Conservation (phyloP, 2,888 invertebrate genomes). For the Autographa gamma region DNA sequence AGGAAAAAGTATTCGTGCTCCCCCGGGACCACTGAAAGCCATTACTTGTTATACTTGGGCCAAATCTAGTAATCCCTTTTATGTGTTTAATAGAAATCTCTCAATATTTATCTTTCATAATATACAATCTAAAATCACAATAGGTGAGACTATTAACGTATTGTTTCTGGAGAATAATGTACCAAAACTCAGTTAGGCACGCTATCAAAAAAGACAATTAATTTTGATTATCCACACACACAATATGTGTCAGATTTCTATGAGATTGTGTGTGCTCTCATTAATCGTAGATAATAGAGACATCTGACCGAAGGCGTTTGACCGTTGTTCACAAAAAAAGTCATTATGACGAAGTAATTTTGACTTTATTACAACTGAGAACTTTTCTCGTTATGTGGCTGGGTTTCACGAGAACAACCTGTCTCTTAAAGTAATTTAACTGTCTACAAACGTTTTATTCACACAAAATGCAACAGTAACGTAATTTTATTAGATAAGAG, state of each 20-base stretch:
- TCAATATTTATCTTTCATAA: constrained; percentile 1
- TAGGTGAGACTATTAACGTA: constrained; percentile 32
- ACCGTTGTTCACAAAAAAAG: constrained; percentile 23
- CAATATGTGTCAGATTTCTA: constrained; percentile 17
- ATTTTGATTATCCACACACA: constrained; percentile 30
- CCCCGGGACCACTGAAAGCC: constrained; percentile 1
- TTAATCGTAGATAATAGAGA: constrained; percentile 33
- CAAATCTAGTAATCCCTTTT: constrained; percentile 6
- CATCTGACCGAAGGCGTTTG: constrained; percentile 9
- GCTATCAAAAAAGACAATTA: constrained; percentile 36
- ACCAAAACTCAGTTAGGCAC: constrained; percentile 15
- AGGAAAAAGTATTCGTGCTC: background rate
- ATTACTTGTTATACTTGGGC: background rate
- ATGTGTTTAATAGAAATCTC: constrained; percentile 9
- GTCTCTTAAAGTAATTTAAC: background rate
- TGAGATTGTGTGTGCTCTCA: constrained; percentile 22
- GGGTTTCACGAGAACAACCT: background rate
- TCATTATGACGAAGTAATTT: background rate
- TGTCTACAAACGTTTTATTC: background rate
- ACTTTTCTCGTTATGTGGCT: background rate
- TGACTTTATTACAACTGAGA: background rate
- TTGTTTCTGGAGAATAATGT: constrained; percentile 26
- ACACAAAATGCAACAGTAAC: no score
- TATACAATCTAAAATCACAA: constrained; percentile 18
- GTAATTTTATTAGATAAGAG: background rate